Evolutionary conservation across 2,113 vertebrate species (phyloP).

Genomic region (Melozone crissalis): DNA sequence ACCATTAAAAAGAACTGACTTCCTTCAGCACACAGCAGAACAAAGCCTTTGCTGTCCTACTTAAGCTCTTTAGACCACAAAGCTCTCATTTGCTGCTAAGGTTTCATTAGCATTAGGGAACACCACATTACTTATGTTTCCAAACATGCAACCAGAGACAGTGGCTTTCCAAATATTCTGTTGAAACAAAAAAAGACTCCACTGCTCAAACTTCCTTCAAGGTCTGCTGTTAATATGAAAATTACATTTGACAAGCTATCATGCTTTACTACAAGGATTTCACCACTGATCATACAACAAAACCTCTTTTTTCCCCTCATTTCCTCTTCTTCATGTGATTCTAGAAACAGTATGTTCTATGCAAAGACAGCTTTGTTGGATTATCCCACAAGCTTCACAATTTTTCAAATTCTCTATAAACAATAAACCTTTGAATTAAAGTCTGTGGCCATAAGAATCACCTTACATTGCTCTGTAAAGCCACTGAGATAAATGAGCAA

Average conservation of each 20-base stretch:
- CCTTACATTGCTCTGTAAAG: neutral
- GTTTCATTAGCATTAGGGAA: slow-evolving; percentile 60
- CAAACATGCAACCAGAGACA: neutral
- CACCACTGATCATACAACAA: neutral
- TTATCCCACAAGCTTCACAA: neutral
- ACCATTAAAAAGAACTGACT: slow-evolving; percentile 31
- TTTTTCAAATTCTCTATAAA: neutral
- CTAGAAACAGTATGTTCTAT: neutral
- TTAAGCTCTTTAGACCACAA: slow-evolving; percentile 49
- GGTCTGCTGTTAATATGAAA: neutral
- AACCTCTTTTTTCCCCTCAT: neutral
- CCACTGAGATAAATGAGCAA: neutral
- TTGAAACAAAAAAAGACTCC: neutral
- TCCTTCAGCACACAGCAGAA: slow-evolving; percentile 55
- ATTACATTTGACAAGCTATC: neutral
- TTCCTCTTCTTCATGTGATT: neutral
- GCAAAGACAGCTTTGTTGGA: neutral
- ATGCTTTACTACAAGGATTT: neutral
- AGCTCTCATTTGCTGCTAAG: slow-evolving; percentile 51
- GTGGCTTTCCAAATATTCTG: neutral
- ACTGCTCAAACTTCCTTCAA: neutral
- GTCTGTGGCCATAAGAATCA: neutral
- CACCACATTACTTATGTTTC: slow-evolving; percentile 28
- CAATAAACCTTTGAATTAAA: neutral
- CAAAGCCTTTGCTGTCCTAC: slow-evolving; percentile 72